These are phyloP conservation scores for Zaprionus nigranus DNA, from an alignment of 1,140 invertebrate genomes.

Conservation along the genomic window DNA sequence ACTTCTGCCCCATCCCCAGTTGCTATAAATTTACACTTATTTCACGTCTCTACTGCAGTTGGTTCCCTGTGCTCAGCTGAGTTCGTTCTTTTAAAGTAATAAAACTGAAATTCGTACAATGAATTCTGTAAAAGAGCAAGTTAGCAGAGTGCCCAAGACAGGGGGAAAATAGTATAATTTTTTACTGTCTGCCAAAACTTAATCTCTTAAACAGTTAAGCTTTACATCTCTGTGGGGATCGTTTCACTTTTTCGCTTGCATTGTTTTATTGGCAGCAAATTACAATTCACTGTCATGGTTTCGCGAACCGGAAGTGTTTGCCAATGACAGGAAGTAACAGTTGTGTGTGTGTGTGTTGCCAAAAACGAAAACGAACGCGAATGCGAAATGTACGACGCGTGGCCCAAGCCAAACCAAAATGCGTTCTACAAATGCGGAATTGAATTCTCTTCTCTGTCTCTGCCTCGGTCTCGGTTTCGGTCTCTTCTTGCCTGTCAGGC, in stretches of 20 bases:
- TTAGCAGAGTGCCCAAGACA: too few species aligned
- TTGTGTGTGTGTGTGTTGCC: slow-evolving; percentile 19
- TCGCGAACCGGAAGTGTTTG: slow-evolving; percentile 52
- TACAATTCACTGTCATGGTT: slow-evolving; percentile 35
- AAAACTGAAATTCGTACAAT: too few species aligned
- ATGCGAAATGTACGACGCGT: slow-evolving; percentile 28
- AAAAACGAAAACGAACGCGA: slow-evolving; percentile 33
- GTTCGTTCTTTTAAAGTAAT: background rate
- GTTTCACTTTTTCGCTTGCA: slow-evolving; percentile 8
- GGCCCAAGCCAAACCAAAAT: slow-evolving; percentile 8
- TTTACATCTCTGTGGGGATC: slow-evolving; percentile 6
- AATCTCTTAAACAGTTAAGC: background rate
- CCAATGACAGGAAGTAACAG: slow-evolving; percentile 46
- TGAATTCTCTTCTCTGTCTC: slow-evolving; percentile 27
- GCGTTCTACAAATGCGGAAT: slow-evolving; percentile 49
- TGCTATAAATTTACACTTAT: background rate
- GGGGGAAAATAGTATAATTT: too few species aligned
- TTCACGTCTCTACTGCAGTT: background rate
- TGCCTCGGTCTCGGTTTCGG: background rate
- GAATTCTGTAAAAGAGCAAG: too few species aligned
- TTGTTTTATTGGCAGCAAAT: slow-evolving; percentile 44
- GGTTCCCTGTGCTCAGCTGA: background rate
- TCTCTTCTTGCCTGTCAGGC: slow-evolving; percentile 33
- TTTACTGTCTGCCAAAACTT: background rate
- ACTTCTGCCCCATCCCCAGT: background rate